Conservation (phyloP, 2,888 invertebrate species). For the Synergus umbraculus region DNA sequence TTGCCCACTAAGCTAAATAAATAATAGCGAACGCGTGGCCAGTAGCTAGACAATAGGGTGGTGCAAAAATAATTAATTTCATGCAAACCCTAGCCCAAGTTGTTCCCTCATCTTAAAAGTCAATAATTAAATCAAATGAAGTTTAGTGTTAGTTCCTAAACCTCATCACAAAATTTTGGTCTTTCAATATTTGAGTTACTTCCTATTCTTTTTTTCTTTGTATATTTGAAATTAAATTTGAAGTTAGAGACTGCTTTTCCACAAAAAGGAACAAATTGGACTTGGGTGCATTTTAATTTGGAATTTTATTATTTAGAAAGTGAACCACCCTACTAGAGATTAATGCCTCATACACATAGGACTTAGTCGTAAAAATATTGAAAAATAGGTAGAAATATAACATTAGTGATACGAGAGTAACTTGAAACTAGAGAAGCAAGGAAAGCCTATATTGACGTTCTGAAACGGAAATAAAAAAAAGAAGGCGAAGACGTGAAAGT, state of each 20-base stretch:
- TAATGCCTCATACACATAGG: constrained; percentile 40
- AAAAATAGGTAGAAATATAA: constrained; percentile 36
- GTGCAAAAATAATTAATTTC: not conserved
- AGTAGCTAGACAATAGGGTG: constrained; percentile 25
- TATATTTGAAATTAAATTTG: too few relatives aligned
- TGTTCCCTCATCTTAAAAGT: not conserved
- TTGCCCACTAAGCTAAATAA: constrained; percentile 25
- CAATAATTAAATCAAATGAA: not conserved
- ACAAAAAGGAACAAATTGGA: not conserved
- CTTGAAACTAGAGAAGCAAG: constrained; percentile 23
- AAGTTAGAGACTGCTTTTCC: not conserved
- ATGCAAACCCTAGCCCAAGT: not conserved
- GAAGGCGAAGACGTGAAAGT: constrained; percentile 52
- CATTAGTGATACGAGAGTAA: constrained; percentile 25
- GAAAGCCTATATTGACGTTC: constrained; percentile 39
- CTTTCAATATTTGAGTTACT: not conserved
- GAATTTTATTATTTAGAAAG: not conserved
- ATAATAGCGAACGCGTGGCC: constrained; percentile 37
- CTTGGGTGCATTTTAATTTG: not conserved
- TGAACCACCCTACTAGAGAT: constrained; percentile 8
- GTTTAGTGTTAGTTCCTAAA: not conserved
- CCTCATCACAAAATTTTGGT: not conserved
- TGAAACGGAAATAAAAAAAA: constrained; percentile 55
- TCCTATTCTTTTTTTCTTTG: too few relatives aligned
- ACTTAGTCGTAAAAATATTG: constrained; percentile 16